Base-by-base conservation (phyloP, 2,888 invertebrate species). In the Sphecodes monilicornis region DNA sequence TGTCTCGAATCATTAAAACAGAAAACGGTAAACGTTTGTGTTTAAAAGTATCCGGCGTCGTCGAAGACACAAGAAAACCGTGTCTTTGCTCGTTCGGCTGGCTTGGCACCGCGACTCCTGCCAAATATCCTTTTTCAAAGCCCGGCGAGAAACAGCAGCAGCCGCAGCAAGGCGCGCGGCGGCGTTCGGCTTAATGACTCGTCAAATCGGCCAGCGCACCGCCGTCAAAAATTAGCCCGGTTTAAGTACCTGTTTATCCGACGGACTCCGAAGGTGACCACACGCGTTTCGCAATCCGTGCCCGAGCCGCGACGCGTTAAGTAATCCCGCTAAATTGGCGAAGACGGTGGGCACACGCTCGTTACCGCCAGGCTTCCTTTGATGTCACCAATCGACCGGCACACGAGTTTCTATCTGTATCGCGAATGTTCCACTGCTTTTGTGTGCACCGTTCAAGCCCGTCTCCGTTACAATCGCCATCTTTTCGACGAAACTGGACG, bases 1-100 rank as follows among this genome's bases (percentile, higher is more conserved):
- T 87, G 87, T 87, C 83, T 84, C 88, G 85, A 81, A 88, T 85
- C 88, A 86, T 90, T 88, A 87, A 82, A 87, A 85, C 81, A 77
- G 84, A 85, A 83, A 87, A 82, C 78, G 71, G 76, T 77, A 76
- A 82, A 66, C 81, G 82, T 81, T 89, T 89, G 82, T 86, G 82
- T 81, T 73, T 82, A 76, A 82, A 86, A 82, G 81, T 84, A 86
- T 86, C 87, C 85, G 82, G 68, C 39, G 76, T 82, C 85, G 82
- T 70, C 43, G 78, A 79, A 81, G 70, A 83, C 83, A 82, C 69
- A 82, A 76, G 36, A 39, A 54, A 54, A 74, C 64, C 72, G 57
- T 18, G 54, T 70, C 68, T 77, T 18, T 22, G 32, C 32, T 64
- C 32, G 64, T 29, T 60, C 29, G 32, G 64, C 32, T 32, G 64